A percentile compares a stretch with the other conserved stretches of the same genome.
Conservation (phyloP, 2,888 invertebrate genomes). For the Microctonus hyperodae region DNA sequence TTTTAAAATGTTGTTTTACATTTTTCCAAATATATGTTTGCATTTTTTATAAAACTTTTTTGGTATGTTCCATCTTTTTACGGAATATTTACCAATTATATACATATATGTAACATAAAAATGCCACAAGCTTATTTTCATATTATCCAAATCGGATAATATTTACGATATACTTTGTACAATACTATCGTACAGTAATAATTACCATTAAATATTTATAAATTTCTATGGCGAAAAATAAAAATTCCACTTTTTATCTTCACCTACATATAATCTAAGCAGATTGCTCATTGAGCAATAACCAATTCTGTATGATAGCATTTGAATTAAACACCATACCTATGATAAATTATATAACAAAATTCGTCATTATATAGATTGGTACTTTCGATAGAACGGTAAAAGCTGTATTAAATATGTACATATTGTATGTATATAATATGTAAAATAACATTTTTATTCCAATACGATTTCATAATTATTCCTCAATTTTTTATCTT, state of each 20-base stretch:
- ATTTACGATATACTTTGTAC: slow-evolving; percentile 40
- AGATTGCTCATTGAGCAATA: neutral
- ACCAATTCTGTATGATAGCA: neutral
- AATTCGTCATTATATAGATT: too few species aligned
- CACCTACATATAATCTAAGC: slow-evolving; percentile 10
- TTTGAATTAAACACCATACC: too few species aligned
- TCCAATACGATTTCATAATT: too few species aligned
- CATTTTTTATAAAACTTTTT: too few species aligned
- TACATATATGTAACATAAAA: slow-evolving; percentile 19
- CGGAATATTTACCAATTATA: slow-evolving; percentile 2
- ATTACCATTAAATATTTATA: slow-evolving; percentile 42
- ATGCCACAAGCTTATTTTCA: slow-evolving; percentile 43
- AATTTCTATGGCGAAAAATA: slow-evolving; percentile 41
- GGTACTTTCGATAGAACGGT: too few species aligned
- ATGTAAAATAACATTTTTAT: too few species aligned
- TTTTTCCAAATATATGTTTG: too few species aligned
- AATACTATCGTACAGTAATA: slow-evolving; percentile 45
- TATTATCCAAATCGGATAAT: slow-evolving; percentile 43
- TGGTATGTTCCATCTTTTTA: too few species aligned
- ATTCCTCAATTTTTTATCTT: too few species aligned
- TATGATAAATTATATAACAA: neutral
- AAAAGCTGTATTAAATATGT: too few species aligned
- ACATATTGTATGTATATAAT: too few species aligned
- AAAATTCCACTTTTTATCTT: slow-evolving; percentile 37
- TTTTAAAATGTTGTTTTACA: slow-evolving; percentile 12